Conservation (phyloP, 2,888 invertebrate species). For the Chrysolina americana region DNA sequence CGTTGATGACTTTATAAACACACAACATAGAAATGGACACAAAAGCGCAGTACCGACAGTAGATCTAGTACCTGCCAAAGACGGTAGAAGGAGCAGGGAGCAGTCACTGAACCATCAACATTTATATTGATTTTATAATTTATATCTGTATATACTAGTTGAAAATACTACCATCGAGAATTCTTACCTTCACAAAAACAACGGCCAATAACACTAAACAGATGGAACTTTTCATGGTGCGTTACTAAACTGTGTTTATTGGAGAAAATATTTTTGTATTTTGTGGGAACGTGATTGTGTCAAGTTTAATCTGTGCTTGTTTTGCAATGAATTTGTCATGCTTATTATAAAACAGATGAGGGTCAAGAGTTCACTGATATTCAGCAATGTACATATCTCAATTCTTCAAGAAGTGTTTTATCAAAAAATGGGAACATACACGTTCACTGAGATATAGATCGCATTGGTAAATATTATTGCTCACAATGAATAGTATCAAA, state of each 20-base stretch:
- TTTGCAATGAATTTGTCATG: constrained; percentile 9
- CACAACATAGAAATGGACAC: too few species aligned
- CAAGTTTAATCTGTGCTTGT: background rate
- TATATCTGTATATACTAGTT: background rate
- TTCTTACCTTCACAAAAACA: background rate
- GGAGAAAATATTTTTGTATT: constrained; percentile 5
- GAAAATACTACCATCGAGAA: background rate
- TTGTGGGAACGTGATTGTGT: background rate
- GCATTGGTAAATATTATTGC: too few species aligned
- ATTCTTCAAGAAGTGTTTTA: background rate
- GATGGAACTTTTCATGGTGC: background rate
- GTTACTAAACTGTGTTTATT: background rate
- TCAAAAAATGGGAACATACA: background rate
- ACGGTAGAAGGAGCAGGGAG: too few species aligned
- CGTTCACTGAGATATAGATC: too few species aligned
- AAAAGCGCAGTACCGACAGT: too few species aligned
- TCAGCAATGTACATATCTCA: background rate
- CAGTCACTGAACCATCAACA: too few species aligned
- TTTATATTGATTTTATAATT: too few species aligned
- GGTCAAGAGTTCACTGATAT: constrained; percentile 8
- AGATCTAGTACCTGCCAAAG: too few species aligned
- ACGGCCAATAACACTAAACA: background rate
- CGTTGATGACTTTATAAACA: too few species aligned
- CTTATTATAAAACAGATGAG: background rate
- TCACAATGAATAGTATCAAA: too few species aligned